A percentile compares a stretch with the other conserved stretches of the same genome.
Conservation (phyloP, 1,140 invertebrate species). For the Rhynchophorus ferrugineus region DNA sequence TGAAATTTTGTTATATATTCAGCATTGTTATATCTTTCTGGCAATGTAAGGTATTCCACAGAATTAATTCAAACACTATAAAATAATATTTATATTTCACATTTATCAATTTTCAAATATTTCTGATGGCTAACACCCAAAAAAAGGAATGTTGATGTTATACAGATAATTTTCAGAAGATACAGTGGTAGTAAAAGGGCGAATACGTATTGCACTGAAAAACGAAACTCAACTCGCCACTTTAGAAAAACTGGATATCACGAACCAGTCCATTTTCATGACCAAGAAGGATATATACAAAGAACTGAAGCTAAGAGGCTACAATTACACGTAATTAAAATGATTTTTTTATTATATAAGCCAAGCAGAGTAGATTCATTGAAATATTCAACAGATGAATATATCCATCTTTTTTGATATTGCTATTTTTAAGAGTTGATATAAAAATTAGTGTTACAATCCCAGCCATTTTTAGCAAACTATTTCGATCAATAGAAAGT, state of each 20-base stretch:
- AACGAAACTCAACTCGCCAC: background rate
- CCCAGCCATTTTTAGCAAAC: conserved; percentile 13
- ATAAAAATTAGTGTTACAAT: conserved; percentile 56
- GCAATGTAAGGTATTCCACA: too few species aligned
- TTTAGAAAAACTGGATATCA: too few species aligned
- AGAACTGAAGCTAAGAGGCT: conserved; percentile 81
- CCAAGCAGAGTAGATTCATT: background rate
- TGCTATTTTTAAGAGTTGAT: conserved; percentile 78
- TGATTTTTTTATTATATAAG: background rate
- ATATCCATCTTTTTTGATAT: conserved; percentile 88
- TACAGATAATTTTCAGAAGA: too few species aligned
- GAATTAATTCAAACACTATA: too few species aligned
- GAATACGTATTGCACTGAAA: background rate
- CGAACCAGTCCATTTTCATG: too few species aligned
- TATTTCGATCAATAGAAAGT: conserved; percentile 23
- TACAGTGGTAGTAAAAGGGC: too few species aligned
- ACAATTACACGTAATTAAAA: conserved; percentile 67
- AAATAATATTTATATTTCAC: too few species aligned
- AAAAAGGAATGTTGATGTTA: too few species aligned
- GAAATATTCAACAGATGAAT: background rate
- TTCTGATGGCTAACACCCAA: too few species aligned
- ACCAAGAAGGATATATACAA: conserved; percentile 78
- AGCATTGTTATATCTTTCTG: too few species aligned
- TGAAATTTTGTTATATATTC: too few species aligned
- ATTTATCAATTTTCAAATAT: too few species aligned